These are phyloP conservation scores for Seira musarum DNA, from an alignment of 2,888 invertebrate genomes.

Conservation along the genomic window DNA sequence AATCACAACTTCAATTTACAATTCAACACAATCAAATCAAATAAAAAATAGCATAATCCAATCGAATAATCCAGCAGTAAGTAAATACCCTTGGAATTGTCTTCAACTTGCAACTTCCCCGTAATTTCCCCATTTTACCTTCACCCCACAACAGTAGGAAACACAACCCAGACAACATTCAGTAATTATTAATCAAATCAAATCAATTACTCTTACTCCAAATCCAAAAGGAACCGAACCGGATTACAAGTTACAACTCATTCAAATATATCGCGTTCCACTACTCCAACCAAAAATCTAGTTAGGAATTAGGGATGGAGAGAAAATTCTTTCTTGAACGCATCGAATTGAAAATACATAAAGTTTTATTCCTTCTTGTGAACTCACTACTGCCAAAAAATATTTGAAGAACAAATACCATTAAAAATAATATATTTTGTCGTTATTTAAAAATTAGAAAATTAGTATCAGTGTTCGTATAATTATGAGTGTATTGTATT, in stretches of 20 bases:
- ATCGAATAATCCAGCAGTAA: no score
- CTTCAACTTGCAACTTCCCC: no score
- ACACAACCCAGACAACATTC: background rate
- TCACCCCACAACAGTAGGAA: no score
- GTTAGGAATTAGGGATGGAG: background rate
- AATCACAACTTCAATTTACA: no score
- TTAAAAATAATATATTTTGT: background rate
- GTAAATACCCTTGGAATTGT: no score
- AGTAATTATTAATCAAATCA: background rate
- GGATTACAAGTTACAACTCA: background rate
- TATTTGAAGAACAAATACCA: no score
- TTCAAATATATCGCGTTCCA: background rate
- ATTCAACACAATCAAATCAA: no score
- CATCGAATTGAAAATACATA: background rate
- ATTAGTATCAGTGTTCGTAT: background rate
- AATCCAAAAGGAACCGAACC: background rate
- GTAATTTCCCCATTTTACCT: no score
- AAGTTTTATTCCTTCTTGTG: background rate
- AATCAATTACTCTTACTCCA: background rate
- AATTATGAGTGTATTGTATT: background rate
- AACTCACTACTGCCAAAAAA: background rate
- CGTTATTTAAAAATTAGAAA: background rate
- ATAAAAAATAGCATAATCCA: no score
- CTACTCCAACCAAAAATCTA: background rate
- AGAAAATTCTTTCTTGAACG: background rate